phyloP scores from a whole-genome alignment of 23 tunicate genomes.

The Halocynthia aurantium region DNA sequence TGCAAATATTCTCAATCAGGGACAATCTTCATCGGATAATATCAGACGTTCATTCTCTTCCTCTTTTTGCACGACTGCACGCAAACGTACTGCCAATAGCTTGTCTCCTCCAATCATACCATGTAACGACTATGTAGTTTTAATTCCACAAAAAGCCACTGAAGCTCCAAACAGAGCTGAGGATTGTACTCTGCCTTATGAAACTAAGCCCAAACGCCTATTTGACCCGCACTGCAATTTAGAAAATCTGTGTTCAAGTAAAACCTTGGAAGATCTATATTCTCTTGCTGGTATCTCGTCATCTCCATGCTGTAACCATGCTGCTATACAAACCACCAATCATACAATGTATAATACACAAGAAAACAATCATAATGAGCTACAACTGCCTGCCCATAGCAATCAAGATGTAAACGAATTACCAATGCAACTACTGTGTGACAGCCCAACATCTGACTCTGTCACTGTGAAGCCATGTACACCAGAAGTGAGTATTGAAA shows the following conservation, averaged over 20 bases:
- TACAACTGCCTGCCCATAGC: too few species aligned
- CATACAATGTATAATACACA: too few species aligned
- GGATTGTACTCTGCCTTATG: too few species aligned
- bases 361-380: too few species aligned
- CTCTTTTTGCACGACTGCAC: background rate
- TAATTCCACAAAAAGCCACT: background rate
- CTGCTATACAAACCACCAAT: too few species aligned
- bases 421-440: background rate
- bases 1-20: constrained; percentile 28
- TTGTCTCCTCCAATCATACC: too few species aligned
- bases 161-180: background rate
- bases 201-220: too few species aligned
- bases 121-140: too few species aligned
- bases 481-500: constrained; percentile 2
- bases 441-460: constrained; percentile 7
- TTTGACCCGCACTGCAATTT: constrained; percentile 7
- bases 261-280: constrained; percentile 30
- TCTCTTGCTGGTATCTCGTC: constrained; percentile 13
- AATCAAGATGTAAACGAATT: background rate
- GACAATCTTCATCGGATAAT: background rate
- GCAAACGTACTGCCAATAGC: too few species aligned
- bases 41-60: background rate
- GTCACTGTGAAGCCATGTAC: constrained; percentile 6
- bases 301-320: too few species aligned
- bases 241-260: constrained; percentile 32